Evolutionary conservation across 2,113 vertebrate genomes (phyloP), one percentile per base, ranked within the genome.

Genomic region (Dipodomys stephensi): DNA sequence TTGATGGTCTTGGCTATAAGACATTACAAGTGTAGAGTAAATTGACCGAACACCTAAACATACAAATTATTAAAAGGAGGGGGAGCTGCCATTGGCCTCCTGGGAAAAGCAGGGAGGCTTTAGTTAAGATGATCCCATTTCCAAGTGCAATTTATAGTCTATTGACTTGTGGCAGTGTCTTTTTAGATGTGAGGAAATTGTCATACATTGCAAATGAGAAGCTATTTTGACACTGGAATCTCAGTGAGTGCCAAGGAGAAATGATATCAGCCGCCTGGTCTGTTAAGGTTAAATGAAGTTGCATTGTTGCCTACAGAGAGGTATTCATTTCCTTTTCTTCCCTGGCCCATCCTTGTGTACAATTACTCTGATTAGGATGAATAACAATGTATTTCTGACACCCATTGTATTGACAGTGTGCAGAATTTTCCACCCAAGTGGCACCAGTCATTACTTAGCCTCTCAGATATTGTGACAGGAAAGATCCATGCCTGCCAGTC

Each of bases 1-100:
- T 99, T 98, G 99, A 99, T 99, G 98, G 98, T 97, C 98, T 98
- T 95, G 96, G 92, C 97, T 98, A 98, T 98, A 98, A 98, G 98
- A 98, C 98, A 96, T 98, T 98, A 98, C 98, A 98, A 98, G 98
- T 96, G 97, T 98, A 97, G 97, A 97, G 98, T 98, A 98, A 99
- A 99, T 98, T 98, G 98, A 99, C 98, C 98, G 97, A 99, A 99
- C 98, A 99, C 98, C 98, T 98, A 99, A 99, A 99, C 99, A 99
- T 98, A 99, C 99, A 99, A 99, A 99, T 99, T 99, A 99, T 99
- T 99, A 99, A 99, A 99, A 99, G 98, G 98, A 98, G 98, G 98
- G 98, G 98, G 95, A 97, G 95, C 0, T 28, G 95, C 97, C 97
- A 96, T 62, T 97, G 95, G 96, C 98, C 98, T 97, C 96, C 93